These are phyloP conservation scores for Eciton burchellii DNA, from an alignment of 1,140 invertebrate species.

Conservation along the genomic window DNA sequence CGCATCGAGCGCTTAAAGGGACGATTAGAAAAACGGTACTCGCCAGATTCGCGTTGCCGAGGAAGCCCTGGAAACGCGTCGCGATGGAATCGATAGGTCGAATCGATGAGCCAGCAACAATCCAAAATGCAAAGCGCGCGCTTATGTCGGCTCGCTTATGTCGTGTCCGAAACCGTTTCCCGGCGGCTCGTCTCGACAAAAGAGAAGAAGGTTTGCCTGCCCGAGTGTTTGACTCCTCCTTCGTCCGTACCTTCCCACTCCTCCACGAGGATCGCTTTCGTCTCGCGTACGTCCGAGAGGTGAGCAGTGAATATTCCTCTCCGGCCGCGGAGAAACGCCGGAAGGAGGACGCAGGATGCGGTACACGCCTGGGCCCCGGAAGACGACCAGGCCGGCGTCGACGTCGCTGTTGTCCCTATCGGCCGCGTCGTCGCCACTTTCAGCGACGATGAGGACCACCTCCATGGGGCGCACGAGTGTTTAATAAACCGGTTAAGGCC, in stretches of 20 bases:
- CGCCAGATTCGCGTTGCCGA: neutral
- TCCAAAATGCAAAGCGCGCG: slow-evolving; percentile 15
- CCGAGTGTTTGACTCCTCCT: slow-evolving; percentile 77
- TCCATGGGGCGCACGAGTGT: slow-evolving; percentile 73
- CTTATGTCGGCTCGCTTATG: slow-evolving; percentile 17
- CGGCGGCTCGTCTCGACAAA: slow-evolving; percentile 61
- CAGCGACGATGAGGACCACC: slow-evolving; percentile 68
- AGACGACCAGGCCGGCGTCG: slow-evolving; percentile 58
- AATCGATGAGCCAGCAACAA: neutral
- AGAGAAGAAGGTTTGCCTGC: slow-evolving; percentile 76
- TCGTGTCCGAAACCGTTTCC: slow-evolving; percentile 28
- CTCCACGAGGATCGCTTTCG: slow-evolving; percentile 64
- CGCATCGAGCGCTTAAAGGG: no score
- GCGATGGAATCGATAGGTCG: neutral
- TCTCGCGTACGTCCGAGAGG: slow-evolving; percentile 44
- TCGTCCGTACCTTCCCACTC: slow-evolving; percentile 67
- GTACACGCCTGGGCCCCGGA: slow-evolving; percentile 44
- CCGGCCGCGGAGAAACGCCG: slow-evolving; percentile 9
- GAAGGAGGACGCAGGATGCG: slow-evolving; percentile 12
- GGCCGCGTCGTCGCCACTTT: slow-evolving; percentile 67
- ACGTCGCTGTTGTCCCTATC: slow-evolving; percentile 50
- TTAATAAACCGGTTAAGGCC: slow-evolving; percentile 82
- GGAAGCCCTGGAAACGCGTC: neutral
- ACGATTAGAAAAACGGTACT: neutral
- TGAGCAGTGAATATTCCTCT: slow-evolving; percentile 61